Percentiles rank a stretch among this genome's conserved stretches.
phyloP scores from a whole-genome alignment of 2,797 vertebrate genomes.

The Tokudaia tokunoshimensis region DNA sequence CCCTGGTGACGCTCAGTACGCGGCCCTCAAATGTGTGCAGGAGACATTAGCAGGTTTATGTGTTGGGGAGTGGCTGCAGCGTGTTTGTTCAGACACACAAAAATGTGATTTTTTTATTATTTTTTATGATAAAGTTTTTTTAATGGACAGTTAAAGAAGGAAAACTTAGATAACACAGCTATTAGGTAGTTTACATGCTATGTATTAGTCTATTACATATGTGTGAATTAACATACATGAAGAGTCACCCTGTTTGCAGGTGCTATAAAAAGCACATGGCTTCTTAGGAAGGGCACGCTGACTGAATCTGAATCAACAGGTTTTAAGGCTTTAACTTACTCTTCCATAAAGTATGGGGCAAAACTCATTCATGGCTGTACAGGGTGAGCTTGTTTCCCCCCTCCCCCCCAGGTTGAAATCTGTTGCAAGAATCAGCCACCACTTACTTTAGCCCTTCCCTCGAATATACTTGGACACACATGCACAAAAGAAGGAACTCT shows the following conservation, averaged over 20 bases:
- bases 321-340: conserved; percentile 10
- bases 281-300: not conserved
- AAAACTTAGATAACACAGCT: not conserved
- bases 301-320: not conserved
- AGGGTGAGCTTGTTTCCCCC: not conserved
- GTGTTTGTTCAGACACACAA: not conserved
- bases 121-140: not conserved
- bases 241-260: not conserved
- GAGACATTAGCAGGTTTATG: not conserved
- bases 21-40: not conserved
- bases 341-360: not conserved
- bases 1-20: too few species aligned
- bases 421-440: not conserved
- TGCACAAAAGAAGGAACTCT: not conserved
- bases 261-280: not conserved
- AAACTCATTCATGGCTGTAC: not conserved
- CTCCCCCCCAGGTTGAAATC: not conserved
- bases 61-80: not conserved
- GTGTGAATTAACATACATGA: not conserved
- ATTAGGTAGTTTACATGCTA: not conserved
- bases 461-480: not conserved
- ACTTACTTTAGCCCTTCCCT: not conserved
- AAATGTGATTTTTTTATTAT: not conserved
- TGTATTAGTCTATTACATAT: not conserved
- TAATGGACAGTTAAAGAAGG: not conserved